Conservation (phyloP, 2,888 invertebrate genomes). For the Tenthredo scrophulariae region DNA sequence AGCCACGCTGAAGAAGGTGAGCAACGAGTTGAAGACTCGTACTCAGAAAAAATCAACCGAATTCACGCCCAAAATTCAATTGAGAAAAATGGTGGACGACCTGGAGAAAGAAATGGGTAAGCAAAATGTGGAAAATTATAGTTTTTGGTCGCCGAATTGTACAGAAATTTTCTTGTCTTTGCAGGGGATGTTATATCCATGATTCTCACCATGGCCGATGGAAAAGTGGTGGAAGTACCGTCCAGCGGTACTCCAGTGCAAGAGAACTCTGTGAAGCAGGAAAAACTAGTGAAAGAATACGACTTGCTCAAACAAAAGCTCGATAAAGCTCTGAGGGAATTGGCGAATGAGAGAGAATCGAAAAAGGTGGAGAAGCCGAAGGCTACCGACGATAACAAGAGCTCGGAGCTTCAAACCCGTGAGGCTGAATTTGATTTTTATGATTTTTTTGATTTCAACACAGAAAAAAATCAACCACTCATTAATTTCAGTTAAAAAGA, state of each 20-base stretch:
- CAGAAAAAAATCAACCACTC: background rate
- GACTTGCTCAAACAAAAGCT: conserved; percentile 72
- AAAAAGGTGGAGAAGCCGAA: conserved; percentile 82
- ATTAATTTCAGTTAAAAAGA: conserved; percentile 77
- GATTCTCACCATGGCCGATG: conserved; percentile 69
- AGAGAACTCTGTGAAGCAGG: conserved; percentile 65
- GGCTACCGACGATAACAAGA: conserved; percentile 78
- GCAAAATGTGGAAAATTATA: background rate
- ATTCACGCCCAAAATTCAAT: conserved; percentile 85
- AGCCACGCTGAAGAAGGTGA: conserved; percentile 83
- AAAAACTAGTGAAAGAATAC: conserved; percentile 72
- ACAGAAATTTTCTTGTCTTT: conserved; percentile 36
- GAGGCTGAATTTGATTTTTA: conserved; percentile 56
- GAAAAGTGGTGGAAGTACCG: conserved; percentile 67
- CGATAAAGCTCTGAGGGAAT: conserved; percentile 69
- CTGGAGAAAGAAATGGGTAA: conserved; percentile 92
- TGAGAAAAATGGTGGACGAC: conserved; percentile 92
- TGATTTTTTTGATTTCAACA: background rate
- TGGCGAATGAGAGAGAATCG: conserved; percentile 77
- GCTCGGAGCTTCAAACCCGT: conserved; percentile 75
- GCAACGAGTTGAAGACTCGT: conserved; percentile 85
- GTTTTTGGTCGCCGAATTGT: background rate
- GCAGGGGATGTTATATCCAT: conserved; percentile 71
- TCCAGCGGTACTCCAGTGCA: conserved; percentile 40
- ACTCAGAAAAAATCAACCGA: conserved; percentile 88